Base-by-base conservation (phyloP, 2,797 vertebrate species). In the Anabas testudineus region DNA sequence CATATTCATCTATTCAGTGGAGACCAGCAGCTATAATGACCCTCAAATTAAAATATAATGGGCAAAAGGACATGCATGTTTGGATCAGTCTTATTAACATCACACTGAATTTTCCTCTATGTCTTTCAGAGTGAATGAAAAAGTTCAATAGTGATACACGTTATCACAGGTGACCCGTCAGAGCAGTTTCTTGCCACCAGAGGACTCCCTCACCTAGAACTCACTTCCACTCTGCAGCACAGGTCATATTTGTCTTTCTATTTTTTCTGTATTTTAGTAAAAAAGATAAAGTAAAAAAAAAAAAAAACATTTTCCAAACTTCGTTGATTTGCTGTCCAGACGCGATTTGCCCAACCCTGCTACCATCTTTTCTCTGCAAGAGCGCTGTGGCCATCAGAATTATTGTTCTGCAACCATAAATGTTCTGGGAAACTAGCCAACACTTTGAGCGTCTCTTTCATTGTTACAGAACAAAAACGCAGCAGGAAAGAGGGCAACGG, bases 361-460 rank as follows among this genome's bases (percentile, higher is more conserved):
- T 51, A 56, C 48, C 43, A 21, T 68, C 22, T 54, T 36, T 22
- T 5, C 32, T 64, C 46, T 46, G 57, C 10, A 30, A 67, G 46
- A 65, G 41, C 7, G 32, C 26, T 24, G 30, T 22, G 10, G 15
- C 41, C 34, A 67, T 67, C 26, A 67, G 28, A 43, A 56, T 59
- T 67, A 67, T 60, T 80, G 63, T 65, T 37, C 46, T 41, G 42
- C 60, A 57, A 39, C 49, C 24, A 68, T 68, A 21, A 67, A 66
- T 14, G 16, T n/a, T 24, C 68, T 75, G 69, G 84, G 79, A 83
- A 37, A 15, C 19, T 3, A 28, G 74, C 78, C 81, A 83, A 59
- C 36, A 54, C 24, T 41, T 58, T 21, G 9, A 79, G 39, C 8
- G 7, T 42, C 59, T 37, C 60, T 43, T 74, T 69, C 49, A 69